Conservation (phyloP, 2,797 vertebrate genomes). For the Chaetophractus vellerosus region DNA sequence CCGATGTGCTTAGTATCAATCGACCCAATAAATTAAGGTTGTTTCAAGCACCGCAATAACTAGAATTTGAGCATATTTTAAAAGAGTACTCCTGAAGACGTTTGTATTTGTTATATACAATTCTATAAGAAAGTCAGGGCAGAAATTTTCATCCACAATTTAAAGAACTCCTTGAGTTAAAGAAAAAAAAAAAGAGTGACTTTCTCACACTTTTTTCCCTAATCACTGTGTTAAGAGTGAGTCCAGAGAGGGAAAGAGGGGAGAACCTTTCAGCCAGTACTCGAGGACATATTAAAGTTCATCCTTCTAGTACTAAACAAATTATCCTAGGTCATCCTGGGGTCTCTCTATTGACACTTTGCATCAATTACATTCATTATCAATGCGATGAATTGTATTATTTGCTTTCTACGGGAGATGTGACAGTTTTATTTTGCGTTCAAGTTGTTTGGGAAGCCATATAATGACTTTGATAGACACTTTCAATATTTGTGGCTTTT, state of each 20-base stretch:
- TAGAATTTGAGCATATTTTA: not conserved
- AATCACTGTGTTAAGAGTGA: not conserved
- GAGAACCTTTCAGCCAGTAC: not conserved
- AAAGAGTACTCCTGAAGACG: not conserved
- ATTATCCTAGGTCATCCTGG: not conserved
- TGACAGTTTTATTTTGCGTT: constrained; percentile 16
- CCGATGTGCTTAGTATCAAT: not conserved
- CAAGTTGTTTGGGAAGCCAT: not conserved
- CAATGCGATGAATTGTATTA: not conserved
- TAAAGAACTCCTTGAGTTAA: not conserved
- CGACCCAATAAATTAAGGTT: not conserved
- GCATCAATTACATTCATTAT: not conserved
- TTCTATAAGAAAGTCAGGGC: not conserved
- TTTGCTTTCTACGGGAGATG: not conserved
- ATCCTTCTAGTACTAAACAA: not conserved
- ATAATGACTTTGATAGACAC: not conserved
- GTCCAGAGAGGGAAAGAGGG: not conserved
- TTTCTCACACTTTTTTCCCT: not conserved
- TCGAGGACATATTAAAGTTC: not conserved
- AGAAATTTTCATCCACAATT: not conserved
- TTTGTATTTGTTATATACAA: not conserved
- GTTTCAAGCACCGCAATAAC: not conserved
- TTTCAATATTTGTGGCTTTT: not conserved
- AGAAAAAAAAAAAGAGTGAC: not conserved
- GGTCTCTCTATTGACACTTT: not conserved